Evolutionary conservation across 2,113 vertebrate genomes (phyloP).

Genomic region (Zeus faber): DNA sequence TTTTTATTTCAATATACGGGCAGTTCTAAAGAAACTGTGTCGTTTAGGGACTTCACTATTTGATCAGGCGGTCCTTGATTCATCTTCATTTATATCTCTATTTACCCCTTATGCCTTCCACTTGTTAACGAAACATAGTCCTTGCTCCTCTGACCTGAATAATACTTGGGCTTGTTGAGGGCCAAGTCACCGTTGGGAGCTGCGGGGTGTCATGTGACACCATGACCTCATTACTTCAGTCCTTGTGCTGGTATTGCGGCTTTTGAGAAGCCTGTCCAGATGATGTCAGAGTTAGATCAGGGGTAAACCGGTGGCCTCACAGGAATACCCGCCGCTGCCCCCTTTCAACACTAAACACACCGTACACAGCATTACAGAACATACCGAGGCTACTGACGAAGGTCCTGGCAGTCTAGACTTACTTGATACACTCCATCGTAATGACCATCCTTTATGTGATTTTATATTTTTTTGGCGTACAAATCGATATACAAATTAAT

Average conservation of each 20-base stretch:
- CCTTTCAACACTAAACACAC: conserved; percentile 4
- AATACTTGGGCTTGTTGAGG: not conserved
- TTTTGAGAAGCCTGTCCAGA: conserved; percentile 19
- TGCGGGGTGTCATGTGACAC: conserved; percentile 16
- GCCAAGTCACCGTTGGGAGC: not conserved
- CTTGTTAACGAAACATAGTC: not conserved
- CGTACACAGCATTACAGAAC: too few species aligned
- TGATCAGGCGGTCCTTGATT: too few species aligned
- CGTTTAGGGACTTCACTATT: too few species aligned
- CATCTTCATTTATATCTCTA: too few species aligned
- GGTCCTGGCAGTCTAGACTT: too few species aligned
- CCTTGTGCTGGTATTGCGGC: conserved; percentile 29
- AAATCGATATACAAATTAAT: too few species aligned
- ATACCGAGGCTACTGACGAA: too few species aligned
- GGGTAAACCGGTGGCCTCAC: conserved; percentile 9
- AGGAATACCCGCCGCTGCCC: not conserved
- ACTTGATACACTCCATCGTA: too few species aligned
- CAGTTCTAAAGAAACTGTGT: too few species aligned
- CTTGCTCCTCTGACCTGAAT: conserved; percentile 8
- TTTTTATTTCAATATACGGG: too few species aligned
- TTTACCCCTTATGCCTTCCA: not conserved
- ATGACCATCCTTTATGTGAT: too few species aligned
- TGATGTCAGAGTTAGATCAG: conserved; percentile 34
- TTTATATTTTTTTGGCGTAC: too few species aligned
- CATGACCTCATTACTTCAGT: conserved; percentile 16